These are phyloP conservation scores for Drosophila helvetica DNA, from an alignment of 2,888 invertebrate species.

Conservation along the genomic window DNA sequence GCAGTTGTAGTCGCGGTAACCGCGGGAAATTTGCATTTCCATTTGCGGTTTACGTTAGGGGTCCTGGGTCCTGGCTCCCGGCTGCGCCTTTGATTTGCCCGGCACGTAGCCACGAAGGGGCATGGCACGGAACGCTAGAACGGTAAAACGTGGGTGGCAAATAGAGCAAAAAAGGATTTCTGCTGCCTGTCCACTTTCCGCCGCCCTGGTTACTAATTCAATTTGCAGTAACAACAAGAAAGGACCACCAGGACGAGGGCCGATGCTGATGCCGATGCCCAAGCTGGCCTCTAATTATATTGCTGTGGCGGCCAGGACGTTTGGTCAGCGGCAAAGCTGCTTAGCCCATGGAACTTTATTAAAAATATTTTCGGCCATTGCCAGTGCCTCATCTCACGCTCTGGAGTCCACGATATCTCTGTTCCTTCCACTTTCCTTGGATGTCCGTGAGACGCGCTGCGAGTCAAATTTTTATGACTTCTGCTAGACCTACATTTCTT, in stretches of 20 bases:
- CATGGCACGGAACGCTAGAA: slow-evolving; percentile 1
- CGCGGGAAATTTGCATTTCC: slow-evolving; percentile 75
- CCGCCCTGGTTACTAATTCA: slow-evolving; percentile 71
- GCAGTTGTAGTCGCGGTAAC: slow-evolving; percentile 63
- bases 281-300: slow-evolving; percentile 70
- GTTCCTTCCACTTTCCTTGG: slow-evolving; percentile 47
- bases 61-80: slow-evolving; percentile 17
- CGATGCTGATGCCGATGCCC: slow-evolving; percentile 21
- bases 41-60: slow-evolving; percentile 64
- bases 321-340: slow-evolving; percentile 69
- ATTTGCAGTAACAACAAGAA: slow-evolving; percentile 77
- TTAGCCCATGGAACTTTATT: slow-evolving; percentile 73
- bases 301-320: slow-evolving; percentile 37
- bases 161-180: slow-evolving; percentile 69
- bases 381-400: slow-evolving; percentile 4
- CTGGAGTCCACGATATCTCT: slow-evolving; percentile 19
- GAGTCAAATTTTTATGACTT: slow-evolving; percentile 72
- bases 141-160: background rate
- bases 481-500: slow-evolving; percentile 11
- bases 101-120: slow-evolving; percentile 65
- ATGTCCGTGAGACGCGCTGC: slow-evolving; percentile 32
- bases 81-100: slow-evolving; percentile 68
- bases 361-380: slow-evolving; percentile 72
- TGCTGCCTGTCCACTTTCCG: slow-evolving; percentile 55
- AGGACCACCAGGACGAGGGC: slow-evolving; percentile 9